Conservation (phyloP, 1,140 invertebrate genomes). For the Drosophila mayri region DNA sequence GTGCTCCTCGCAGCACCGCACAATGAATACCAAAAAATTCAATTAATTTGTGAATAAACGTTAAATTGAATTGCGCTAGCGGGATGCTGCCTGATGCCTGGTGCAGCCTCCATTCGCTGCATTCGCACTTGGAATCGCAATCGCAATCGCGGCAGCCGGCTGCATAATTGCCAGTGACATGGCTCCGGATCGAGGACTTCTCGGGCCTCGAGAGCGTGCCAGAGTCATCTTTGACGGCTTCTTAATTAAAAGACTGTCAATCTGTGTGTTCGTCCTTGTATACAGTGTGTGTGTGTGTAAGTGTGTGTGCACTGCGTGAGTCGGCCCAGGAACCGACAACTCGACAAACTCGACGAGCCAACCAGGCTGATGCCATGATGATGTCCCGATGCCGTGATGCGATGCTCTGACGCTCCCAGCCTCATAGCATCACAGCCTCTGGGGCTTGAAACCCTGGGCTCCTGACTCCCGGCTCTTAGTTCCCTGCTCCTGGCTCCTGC, state of each 20-base stretch:
- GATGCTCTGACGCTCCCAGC: slow-evolving; percentile 22
- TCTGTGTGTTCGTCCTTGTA: slow-evolving; percentile 53
- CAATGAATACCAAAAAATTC: slow-evolving; percentile 72
- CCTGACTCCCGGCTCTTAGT: background rate
- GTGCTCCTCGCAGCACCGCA: slow-evolving; percentile 28
- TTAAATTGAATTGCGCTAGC: slow-evolving; percentile 74
- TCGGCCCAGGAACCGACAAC: slow-evolving; percentile 39
- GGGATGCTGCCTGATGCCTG: slow-evolving; percentile 17
- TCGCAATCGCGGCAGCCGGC: slow-evolving; percentile 28
- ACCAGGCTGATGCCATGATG: slow-evolving; percentile 22
- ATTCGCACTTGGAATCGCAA: background rate
- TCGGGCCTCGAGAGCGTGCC: slow-evolving; percentile 58
- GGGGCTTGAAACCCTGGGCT: slow-evolving; percentile 1
- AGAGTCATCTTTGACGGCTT: slow-evolving; percentile 80
- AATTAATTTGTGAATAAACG: slow-evolving; percentile 82
- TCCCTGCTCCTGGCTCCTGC: slow-evolving; percentile 14
- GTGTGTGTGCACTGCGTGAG: slow-evolving; percentile 37
- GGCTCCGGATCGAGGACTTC: slow-evolving; percentile 31
- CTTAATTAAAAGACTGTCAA: slow-evolving; percentile 84
- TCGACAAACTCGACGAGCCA: slow-evolving; percentile 19
- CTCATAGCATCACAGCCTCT: background rate
- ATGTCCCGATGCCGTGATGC: slow-evolving; percentile 27
- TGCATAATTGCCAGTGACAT: slow-evolving; percentile 80
- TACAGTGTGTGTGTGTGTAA: background rate
- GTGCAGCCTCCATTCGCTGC: slow-evolving; percentile 3